A percentile compares a stretch with the other conserved stretches of the same genome.
Conservation (phyloP, 2,888 invertebrate species). For the Thumatha senex region DNA sequence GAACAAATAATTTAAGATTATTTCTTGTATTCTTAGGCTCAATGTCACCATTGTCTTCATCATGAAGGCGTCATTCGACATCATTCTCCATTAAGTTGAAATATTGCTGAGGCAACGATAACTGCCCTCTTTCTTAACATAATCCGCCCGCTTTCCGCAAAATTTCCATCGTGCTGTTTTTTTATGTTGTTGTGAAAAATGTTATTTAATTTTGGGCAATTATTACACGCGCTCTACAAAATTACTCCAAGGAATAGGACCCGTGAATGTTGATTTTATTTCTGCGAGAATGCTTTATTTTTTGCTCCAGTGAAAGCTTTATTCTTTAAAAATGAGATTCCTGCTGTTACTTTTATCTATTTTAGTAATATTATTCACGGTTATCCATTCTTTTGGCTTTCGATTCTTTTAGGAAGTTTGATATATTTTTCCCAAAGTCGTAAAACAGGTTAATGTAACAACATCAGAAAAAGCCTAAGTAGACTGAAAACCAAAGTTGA, state of each 20-base stretch:
- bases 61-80: constrained; percentile 47
- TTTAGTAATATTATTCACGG: constrained; percentile 54
- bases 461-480: no score
- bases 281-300: constrained; percentile 56
- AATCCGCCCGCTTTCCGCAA: constrained; percentile 62
- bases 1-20: constrained; percentile 16
- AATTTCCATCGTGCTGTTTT: constrained; percentile 71
- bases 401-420: no score
- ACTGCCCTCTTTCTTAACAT: constrained; percentile 60
- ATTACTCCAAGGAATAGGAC: constrained; percentile 80
- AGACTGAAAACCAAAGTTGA: no score
- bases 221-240: constrained; percentile 80
- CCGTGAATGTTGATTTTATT: constrained; percentile 69
- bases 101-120: constrained; percentile 59
- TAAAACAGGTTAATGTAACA: no score
- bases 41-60: constrained; percentile 46
- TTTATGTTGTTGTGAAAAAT: constrained; percentile 76
- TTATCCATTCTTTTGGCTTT: constrained; percentile 8
- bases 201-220: constrained; percentile 81
- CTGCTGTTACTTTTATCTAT: constrained; percentile 64
- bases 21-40: constrained; percentile 18
- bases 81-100: constrained; percentile 68
- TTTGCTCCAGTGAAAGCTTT: constrained; percentile 68
- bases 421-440: neutral
- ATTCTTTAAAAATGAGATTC: constrained; percentile 65